phyloP scores from a whole-genome alignment of 2,797 vertebrate species.

The Leptodactylus fallax region DNA sequence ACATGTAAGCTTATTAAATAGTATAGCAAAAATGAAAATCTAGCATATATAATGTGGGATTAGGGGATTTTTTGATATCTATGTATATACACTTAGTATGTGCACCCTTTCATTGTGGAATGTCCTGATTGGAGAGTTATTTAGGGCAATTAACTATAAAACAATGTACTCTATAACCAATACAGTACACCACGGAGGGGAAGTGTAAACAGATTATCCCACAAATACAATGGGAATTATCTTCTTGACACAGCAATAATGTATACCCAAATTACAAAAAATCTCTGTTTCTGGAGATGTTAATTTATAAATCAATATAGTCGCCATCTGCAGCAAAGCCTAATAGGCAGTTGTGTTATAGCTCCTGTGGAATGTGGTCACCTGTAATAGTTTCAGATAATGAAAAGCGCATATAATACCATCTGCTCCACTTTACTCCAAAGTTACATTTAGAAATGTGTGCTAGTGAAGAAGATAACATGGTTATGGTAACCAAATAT shows the following conservation, averaged over 20 bases:
- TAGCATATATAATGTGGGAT: no score
- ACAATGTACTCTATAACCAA: neutral
- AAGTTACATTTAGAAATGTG: neutral
- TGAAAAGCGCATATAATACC: neutral
- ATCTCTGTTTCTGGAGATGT: slow-evolving; percentile 2
- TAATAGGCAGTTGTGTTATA: slow-evolving; percentile 22
- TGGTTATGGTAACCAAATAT: neutral
- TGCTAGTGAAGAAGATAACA: neutral
- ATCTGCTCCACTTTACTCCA: slow-evolving; percentile 25
- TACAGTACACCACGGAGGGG: neutral
- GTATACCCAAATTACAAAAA: neutral
- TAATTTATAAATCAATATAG: slow-evolving; percentile 34
- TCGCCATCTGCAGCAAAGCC: slow-evolving; percentile 11
- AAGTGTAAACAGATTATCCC: neutral
- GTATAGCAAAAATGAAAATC: no score
- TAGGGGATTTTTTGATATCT: no score
- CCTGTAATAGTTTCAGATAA: neutral
- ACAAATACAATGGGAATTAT: neutral
- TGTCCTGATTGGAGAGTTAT: neutral
- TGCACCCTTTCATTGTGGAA: neutral
- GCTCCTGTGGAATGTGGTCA: slow-evolving; percentile 15
- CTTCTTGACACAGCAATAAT: neutral
- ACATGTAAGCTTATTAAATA: no score
- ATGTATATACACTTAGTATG: neutral
- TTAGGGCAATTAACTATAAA: neutral